Conservation (phyloP, 2,113 vertebrate species). For the Sorex araneus region DNA sequence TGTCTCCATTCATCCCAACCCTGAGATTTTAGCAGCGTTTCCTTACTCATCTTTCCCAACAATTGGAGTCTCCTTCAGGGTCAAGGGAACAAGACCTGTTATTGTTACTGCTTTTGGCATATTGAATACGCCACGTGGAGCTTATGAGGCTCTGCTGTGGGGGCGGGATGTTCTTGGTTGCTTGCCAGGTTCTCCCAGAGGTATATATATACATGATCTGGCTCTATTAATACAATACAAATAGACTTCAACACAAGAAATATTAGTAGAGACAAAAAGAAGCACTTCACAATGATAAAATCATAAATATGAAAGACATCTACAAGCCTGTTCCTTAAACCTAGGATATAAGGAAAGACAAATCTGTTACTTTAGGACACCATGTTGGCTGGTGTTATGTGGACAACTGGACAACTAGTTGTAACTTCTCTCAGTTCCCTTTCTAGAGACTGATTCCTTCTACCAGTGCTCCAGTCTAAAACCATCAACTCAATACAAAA, state of each 20-base stretch:
- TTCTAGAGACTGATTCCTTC: not conserved
- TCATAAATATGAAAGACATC: not conserved
- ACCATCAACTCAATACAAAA: not conserved
- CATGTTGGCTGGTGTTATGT: not conserved
- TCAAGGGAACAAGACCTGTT: too few relatives aligned
- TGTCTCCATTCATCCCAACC: too few relatives aligned
- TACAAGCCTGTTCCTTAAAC: not conserved
- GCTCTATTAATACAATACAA: too few relatives aligned
- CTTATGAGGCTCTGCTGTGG: too few relatives aligned
- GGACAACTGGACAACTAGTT: not conserved
- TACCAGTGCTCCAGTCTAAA: not conserved
- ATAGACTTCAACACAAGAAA: not conserved
- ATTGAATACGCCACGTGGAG: too few relatives aligned
- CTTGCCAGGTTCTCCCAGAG: too few relatives aligned
- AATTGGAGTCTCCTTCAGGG: too few relatives aligned
- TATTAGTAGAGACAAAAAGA: not conserved
- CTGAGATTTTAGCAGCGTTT: too few relatives aligned
- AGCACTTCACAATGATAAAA: not conserved
- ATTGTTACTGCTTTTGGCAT: too few relatives aligned
- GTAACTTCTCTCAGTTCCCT: not conserved
- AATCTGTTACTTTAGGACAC: not conserved
- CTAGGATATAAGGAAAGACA: conserved; percentile 14
- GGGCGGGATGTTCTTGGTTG: too few relatives aligned
- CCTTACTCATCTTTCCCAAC: too few relatives aligned
- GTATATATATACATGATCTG: too few relatives aligned